Evolutionary conservation across 2,797 vertebrate genomes (phyloP), one percentile per base, ranked within the genome.

Genomic region (Mus minutoides): DNA sequence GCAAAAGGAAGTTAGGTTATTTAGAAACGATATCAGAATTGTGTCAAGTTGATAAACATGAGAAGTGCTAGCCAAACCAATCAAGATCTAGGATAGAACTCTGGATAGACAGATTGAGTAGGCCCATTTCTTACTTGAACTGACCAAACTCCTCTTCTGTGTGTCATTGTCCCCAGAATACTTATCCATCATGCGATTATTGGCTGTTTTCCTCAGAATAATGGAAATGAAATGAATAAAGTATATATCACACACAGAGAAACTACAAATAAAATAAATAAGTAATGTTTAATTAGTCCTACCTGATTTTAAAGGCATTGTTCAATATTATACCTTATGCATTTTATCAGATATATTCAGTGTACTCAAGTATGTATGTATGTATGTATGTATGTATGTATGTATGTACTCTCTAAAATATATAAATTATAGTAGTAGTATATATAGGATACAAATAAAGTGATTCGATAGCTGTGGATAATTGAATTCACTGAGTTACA

Each of bases 251-350:
- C 40, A 29, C 5, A 58, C 1, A 86, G 21, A 73, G 75, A 89
- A 54, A 90, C 13, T 31, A 37, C 9, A 46, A 49, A 56, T n/a
- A 46, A 82, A 82, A 88, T 69, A 83, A 82, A 85, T 69, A 83
- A 3, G 4, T 26, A 49, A 43, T 82, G 46, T 60, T 2, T 24
- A 67, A 85, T 92, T 75, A 82, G 11, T 89, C 31, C 6, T 49
- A 73, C 14, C 90, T 92, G 7, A 37, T 85, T 93, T 75, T 92
- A 85, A 85, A 94, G 69, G 52, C 19, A 90, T 87, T 43, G 90
- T 95, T 87, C 24, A 93, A 21, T 75, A 88, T 46, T 94, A 75
- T 56, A 16, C 14, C 58, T 88, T 78, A 58, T 85, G 11, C 82
- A 43, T 83, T 96, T 96, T 88, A 78, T 9, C 34, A 80, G 49